Base-by-base conservation (phyloP, 2,888 invertebrate species). In the Harpalus rubripes region DNA sequence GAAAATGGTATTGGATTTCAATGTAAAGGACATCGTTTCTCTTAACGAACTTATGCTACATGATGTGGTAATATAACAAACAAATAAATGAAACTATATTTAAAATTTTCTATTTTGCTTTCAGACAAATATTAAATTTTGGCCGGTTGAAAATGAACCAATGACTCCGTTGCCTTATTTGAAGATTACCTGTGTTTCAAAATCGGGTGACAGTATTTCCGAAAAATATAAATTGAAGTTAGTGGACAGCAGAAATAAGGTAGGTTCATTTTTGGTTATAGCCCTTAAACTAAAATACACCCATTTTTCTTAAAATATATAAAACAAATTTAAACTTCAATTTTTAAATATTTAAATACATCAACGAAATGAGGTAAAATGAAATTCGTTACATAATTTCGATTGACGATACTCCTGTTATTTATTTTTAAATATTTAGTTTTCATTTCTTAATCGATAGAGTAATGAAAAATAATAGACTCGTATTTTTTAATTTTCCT, bases 1-100 rank as follows among this genome's bases (percentile, higher is more conserved):
- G 91, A 88, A 89, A 84, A 88, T 91, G 89, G 85, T 91, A 12
- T 7, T 10, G 0, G 88, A 89, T 7, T 91, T 91, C 84, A 88
- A 89, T 41, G 87, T 90, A 1, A 88, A 89, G 63, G 87, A 89
- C 3, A 88, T 91, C 72, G 87, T 91, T 0, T 88, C 88, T 56
- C 82, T 91, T 10, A 90, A 91, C 84, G 87, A 87, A 22, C 88
- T 89, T 4, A 87, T 89, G 84, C 65, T 86, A 15, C 79, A 88
- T 0, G 89, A 91, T 85, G 39, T 87, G 56, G 91, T 90, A 86
- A 86, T 59, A 59, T 15, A 18, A 8, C 10, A 18, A 87, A n/a
- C 41, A 74, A 22, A 58, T 52, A n/a, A 52, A 80, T 15, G 22
- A 15, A 59, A 16, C 12, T 10, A 39, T 81, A 58, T 63, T 32